Evolutionary conservation across 2,888 invertebrate genomes (phyloP).

Genomic region (Romanomermis culicivorax): DNA sequence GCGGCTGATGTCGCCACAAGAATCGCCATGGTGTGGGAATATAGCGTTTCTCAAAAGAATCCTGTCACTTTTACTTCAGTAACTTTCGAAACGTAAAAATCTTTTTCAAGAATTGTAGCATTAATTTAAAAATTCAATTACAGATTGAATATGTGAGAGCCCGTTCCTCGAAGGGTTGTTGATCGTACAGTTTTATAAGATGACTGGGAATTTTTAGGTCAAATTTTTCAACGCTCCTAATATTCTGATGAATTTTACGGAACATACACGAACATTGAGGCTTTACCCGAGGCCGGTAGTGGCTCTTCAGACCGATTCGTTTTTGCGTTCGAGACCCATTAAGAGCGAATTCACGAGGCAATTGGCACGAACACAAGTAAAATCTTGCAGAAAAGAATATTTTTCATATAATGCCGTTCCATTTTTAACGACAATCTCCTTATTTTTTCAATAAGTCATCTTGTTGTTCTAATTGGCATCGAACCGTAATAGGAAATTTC

Average conservation of each 20-base stretch:
- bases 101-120: no score
- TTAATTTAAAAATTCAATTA: no score
- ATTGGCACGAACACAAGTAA: constrained; percentile 72
- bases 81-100: no score
- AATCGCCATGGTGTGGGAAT: constrained; percentile 66
- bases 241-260: constrained; percentile 82
- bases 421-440: no score
- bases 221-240: constrained; percentile 95
- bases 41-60: constrained; percentile 6
- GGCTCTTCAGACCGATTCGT: constrained; percentile 82
- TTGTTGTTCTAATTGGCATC: no score
- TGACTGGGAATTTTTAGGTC: constrained; percentile 39
- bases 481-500: no score
- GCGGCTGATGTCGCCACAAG: constrained; percentile 92
- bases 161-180: no score
- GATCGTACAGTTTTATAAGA: constrained; percentile 1
- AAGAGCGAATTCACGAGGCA: constrained; percentile 67
- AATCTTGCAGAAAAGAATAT: no score
- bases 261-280: constrained; percentile 83
- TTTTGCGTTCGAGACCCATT: constrained; percentile 71
- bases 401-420: neutral
- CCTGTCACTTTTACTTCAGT: constrained; percentile 1
- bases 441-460: no score
- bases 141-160: no score
- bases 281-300: constrained; percentile 94